A percentile compares a stretch with the other conserved stretches of the same genome.
Conservation (phyloP, 1,140 invertebrate species). For the Ladona fulva region DNA sequence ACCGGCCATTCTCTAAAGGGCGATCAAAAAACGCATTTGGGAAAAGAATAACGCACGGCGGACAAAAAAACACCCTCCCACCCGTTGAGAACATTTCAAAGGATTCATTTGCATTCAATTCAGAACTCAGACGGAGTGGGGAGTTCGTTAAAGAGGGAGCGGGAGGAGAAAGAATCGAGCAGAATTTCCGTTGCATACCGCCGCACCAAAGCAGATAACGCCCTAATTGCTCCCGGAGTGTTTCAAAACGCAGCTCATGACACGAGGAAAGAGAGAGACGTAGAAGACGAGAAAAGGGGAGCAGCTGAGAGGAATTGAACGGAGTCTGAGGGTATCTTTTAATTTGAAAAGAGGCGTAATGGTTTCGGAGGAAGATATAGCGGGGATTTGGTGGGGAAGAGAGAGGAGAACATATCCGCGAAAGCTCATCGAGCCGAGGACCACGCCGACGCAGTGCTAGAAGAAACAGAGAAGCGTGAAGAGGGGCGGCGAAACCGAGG, state of each 20-base stretch:
- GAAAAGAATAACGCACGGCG: too few species aligned
- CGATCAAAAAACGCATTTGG: too few species aligned
- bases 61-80: neutral
- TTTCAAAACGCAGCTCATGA: neutral
- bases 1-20: too few species aligned
- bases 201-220: neutral
- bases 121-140: neutral
- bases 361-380: neutral
- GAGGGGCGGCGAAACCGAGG: slow-evolving; percentile 5
- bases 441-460: neutral
- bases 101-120: slow-evolving; percentile 10
- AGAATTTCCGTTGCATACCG: neutral
- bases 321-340: slow-evolving; percentile 17
- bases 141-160: neutral
- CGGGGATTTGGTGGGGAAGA: neutral
- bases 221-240: neutral
- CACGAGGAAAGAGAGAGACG: neutral
- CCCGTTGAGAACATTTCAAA: neutral
- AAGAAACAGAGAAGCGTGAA: neutral
- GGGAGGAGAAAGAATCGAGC: neutral
- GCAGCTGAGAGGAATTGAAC: neutral
- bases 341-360: slow-evolving; percentile 24
- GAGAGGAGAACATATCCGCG: neutral
- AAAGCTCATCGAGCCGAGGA: slow-evolving; percentile 1
- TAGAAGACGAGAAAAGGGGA: neutral